A percentile compares a stretch with the other conserved stretches of the same genome.
Conservation (phyloP, 2,888 invertebrate genomes). For the Rapana venosa region DNA sequence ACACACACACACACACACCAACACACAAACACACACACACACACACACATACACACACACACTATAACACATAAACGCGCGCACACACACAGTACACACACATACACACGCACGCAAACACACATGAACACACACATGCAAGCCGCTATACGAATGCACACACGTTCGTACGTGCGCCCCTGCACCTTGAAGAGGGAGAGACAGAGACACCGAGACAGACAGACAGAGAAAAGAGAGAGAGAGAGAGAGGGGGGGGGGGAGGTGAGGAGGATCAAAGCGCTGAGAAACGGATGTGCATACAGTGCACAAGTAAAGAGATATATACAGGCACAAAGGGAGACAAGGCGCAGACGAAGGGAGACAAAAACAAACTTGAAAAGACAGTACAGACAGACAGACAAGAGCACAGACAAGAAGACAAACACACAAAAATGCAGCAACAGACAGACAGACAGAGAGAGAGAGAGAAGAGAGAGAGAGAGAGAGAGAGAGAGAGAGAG, state of each 20-base stretch:
- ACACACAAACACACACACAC: background rate
- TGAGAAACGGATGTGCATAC: no score
- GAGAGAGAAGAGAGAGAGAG: background rate
- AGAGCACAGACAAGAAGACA: background rate
- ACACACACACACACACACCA: background rate
- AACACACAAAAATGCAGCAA: background rate
- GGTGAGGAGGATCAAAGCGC: no score
- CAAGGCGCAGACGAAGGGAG: background rate
- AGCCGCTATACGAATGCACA: background rate
- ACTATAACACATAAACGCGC: no score
- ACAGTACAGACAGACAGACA: background rate
- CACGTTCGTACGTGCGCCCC: background rate
- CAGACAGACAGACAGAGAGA: background rate
- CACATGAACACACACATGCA: no score
- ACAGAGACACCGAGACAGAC: slow-evolving; percentile 6
- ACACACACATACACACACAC: background rate
- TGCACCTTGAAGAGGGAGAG: background rate
- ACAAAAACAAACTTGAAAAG: background rate
- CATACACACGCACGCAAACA: no score
- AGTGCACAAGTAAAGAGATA: background rate
- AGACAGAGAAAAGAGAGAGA: background rate
- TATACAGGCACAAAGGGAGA: background rate
- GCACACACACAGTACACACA: no score
- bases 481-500: background rate
- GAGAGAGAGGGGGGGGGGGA: background rate